These are phyloP conservation scores for Heliconius congener DNA, from an alignment of 1,140 invertebrate species.

Conservation along the genomic window DNA sequence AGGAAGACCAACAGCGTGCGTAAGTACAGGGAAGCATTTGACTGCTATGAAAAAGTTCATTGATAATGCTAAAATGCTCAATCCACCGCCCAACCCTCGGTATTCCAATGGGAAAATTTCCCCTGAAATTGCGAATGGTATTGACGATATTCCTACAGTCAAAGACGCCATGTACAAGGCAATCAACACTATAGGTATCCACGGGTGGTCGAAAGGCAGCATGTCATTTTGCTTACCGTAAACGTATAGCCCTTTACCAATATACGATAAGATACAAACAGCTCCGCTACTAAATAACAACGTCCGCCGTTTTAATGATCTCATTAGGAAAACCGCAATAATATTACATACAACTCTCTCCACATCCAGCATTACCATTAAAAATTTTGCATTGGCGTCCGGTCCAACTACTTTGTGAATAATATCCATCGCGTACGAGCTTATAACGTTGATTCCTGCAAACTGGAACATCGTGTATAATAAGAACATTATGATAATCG, in stretches of 20 bases:
- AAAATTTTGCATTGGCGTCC: constrained; percentile 60
- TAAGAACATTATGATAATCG: constrained; percentile 71
- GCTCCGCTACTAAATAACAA: constrained; percentile 60
- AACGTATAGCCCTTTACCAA: constrained; percentile 62
- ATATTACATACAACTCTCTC: constrained; percentile 69
- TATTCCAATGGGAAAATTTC: constrained; percentile 74
- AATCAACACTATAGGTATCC: constrained; percentile 64
- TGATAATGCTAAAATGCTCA: constrained; percentile 62
- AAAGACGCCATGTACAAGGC: constrained; percentile 71
- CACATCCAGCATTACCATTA: constrained; percentile 70
- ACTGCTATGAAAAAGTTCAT: constrained; percentile 70
- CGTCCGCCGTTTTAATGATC: constrained; percentile 62
- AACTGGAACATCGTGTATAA: constrained; percentile 74
- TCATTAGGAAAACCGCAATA: constrained; percentile 71
- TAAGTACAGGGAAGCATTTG: constrained; percentile 68
- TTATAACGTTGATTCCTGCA: constrained; percentile 73
- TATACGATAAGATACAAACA: constrained; percentile 63
- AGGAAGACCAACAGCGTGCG: constrained; percentile 53
- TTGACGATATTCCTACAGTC: constrained; percentile 69
- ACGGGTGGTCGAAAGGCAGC: constrained; percentile 56
- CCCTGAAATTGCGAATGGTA: constrained; percentile 71
- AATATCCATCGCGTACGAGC: constrained; percentile 71
- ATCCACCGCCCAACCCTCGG: constrained; percentile 67
- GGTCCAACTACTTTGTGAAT: constrained; percentile 63
- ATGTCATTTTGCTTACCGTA: constrained; percentile 53